Evolutionary conservation across 1,140 invertebrate species (phyloP).

Genomic region (Heliconius eleuchia): DNA sequence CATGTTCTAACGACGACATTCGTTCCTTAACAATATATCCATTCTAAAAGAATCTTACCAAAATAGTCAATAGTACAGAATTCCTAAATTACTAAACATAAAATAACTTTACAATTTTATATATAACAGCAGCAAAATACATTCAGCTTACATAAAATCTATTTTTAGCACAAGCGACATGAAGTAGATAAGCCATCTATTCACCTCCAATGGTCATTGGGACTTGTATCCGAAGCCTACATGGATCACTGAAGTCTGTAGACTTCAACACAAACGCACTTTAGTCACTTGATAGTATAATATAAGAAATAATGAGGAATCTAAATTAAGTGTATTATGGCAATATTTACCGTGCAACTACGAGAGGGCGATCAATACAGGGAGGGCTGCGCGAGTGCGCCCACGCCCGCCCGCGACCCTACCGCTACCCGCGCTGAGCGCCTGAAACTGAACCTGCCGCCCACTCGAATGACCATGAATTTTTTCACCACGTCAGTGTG

Average conservation of each 20-base stretch:
- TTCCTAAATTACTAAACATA: not conserved
- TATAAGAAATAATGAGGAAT: constrained; percentile 8
- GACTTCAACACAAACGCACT: not conserved
- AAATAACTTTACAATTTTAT: not conserved
- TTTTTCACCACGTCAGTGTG: constrained; percentile 50
- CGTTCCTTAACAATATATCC: not conserved
- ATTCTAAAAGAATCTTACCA: not conserved
- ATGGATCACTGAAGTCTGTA: not conserved
- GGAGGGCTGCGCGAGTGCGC: constrained; percentile 58
- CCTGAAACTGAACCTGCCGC: constrained; percentile 57
- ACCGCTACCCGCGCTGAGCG: constrained; percentile 39
- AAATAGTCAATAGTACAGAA: not conserved
- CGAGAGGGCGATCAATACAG: constrained; percentile 73
- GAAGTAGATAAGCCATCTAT: not conserved
- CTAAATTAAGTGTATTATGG: constrained; percentile 49
- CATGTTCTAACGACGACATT: not conserved
- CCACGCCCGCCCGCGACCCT: constrained; percentile 56
- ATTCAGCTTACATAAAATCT: constrained; percentile 8
- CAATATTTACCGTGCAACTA: constrained; percentile 68
- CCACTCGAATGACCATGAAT: constrained; percentile 58
- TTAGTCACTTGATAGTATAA: not conserved
- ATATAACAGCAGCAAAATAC: not conserved
- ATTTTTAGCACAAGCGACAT: constrained; percentile 6
- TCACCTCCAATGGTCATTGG: not conserved
- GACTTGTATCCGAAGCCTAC: not conserved